These are phyloP conservation scores for Yponomeuta sedellus DNA, from an alignment of 2,888 invertebrate species.

Conservation along the genomic window DNA sequence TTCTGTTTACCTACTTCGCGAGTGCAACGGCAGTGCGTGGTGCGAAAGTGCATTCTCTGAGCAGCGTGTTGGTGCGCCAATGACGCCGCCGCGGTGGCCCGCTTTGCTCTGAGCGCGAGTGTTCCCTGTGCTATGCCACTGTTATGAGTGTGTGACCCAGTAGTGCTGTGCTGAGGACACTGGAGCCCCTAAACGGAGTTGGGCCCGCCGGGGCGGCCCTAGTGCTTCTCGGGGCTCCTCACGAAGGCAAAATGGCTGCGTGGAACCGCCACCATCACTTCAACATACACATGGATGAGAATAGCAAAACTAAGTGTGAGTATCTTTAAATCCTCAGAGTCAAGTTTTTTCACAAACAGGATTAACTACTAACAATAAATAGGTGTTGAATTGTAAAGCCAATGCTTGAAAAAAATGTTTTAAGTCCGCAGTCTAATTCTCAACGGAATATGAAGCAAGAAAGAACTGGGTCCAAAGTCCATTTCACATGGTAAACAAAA, in stretches of 20 bases:
- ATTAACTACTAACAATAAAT: not conserved
- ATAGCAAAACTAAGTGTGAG: conserved; percentile 83
- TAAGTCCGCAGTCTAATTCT: not conserved
- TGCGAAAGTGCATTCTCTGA: conserved; percentile 69
- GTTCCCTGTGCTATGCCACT: conserved; percentile 57
- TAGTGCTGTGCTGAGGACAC: conserved; percentile 73
- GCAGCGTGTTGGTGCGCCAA: conserved; percentile 68
- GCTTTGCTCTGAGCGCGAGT: conserved; percentile 61
- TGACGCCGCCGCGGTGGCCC: conserved; percentile 63
- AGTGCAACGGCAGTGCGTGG: conserved; percentile 61
- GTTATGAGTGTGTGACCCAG: conserved; percentile 76
- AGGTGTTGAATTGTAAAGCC: not conserved
- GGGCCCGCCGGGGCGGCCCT: conserved; percentile 78
- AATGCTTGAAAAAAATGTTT: not conserved
- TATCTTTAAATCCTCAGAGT: conserved; percentile 26
- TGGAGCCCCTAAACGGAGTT: conserved; percentile 80
- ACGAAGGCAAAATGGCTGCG: conserved; percentile 81
- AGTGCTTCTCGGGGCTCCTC: conserved; percentile 76
- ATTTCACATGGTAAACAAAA: not conserved
- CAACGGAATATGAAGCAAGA: not conserved
- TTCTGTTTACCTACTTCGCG: conserved; percentile 69
- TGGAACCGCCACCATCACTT: conserved; percentile 86
- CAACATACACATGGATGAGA: conserved; percentile 82
- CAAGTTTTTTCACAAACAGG: not conserved
- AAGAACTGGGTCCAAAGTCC: not conserved